phyloP scores from a whole-genome alignment of 2,888 invertebrate genomes.

The Xestia xanthographa region DNA sequence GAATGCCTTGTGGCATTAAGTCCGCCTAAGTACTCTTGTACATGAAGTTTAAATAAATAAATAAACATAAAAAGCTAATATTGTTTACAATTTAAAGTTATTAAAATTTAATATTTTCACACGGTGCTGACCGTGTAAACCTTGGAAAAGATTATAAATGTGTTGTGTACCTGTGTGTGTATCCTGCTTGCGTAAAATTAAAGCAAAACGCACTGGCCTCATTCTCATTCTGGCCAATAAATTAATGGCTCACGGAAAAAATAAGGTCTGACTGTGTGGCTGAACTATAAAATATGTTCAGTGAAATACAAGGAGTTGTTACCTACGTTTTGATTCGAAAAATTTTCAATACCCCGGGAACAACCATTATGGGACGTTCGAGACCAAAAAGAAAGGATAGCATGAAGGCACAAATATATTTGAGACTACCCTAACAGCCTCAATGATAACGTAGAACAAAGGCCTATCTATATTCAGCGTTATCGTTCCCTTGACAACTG shows the following conservation, averaged over 20 bases:
- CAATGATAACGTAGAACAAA: not conserved
- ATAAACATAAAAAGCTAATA: slow-evolving; percentile 32
- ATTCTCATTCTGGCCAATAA: slow-evolving; percentile 19
- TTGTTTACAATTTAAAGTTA: slow-evolving; percentile 41
- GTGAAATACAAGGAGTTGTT: not conserved
- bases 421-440: not conserved
- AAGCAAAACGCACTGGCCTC: slow-evolving; percentile 39
- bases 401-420: not conserved
- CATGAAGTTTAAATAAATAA: too few relatives aligned
- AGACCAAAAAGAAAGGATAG: not conserved
- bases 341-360: not conserved
- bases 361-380: not conserved
- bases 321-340: not conserved
- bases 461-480: not conserved
- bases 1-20: too few relatives aligned
- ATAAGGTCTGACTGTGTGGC: not conserved
- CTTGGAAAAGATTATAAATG: slow-evolving; percentile 57
- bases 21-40: too few relatives aligned
- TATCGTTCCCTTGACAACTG: not conserved
- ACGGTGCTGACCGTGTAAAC: slow-evolving; percentile 36
- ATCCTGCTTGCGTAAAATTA: slow-evolving; percentile 51
- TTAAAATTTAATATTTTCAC: slow-evolving; percentile 58
- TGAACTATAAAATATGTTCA: not conserved
- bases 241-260: slow-evolving; percentile 19
- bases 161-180: slow-evolving; percentile 37